Evolutionary conservation across 2,888 invertebrate species (phyloP).

Genomic region (Lepidonotus clava): DNA sequence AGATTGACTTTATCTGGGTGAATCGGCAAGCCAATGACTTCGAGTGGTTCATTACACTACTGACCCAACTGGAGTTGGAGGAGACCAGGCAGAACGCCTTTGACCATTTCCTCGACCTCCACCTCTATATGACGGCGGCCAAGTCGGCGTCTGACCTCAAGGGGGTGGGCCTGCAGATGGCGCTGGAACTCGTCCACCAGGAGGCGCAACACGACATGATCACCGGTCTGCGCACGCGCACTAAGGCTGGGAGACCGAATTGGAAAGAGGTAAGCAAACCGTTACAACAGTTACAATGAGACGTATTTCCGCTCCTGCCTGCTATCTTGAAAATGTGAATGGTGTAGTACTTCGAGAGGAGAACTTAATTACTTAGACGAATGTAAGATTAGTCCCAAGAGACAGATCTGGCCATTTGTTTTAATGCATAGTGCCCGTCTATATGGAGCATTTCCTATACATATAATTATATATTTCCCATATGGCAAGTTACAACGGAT

Average conservation of each 20-base stretch:
- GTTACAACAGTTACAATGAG: background rate
- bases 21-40: constrained; percentile 97
- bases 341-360: too few species aligned
- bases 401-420: background rate
- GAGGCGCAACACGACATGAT: constrained; percentile 84
- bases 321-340: too few species aligned
- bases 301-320: background rate
- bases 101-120: constrained; percentile 60
- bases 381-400: background rate
- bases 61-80: constrained; percentile 96
- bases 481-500: too few species aligned
- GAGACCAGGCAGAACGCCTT: constrained; percentile 63
- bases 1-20: constrained; percentile 99
- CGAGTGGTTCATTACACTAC: constrained; percentile 96
- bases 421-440: background rate
- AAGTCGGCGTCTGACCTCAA: constrained; percentile 58
- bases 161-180: constrained; percentile 85
- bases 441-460: background rate
- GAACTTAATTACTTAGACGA: background rate
- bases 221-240: constrained; percentile 60
- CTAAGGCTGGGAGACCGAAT: constrained; percentile 65
- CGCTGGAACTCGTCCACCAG: constrained; percentile 92
- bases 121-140: constrained; percentile 62
- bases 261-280: constrained; percentile 89
- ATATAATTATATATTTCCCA: too few species aligned